phyloP scores from a whole-genome alignment of 92 coral and sea anemone genomes.

The Epizoanthus stellaris region DNA sequence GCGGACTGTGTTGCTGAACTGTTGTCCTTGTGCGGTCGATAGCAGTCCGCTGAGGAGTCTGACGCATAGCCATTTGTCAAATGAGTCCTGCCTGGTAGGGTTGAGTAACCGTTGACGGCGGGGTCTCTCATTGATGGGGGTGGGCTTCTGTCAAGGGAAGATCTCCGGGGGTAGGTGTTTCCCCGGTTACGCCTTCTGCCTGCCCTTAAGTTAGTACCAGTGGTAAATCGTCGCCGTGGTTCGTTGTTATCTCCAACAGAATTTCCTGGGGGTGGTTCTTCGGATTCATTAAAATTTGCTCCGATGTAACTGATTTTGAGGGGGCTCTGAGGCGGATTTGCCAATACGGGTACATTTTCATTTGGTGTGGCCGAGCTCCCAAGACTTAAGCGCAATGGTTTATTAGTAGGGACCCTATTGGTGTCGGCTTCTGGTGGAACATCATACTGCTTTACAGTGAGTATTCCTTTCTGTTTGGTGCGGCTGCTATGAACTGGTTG shows the following conservation, averaged over 20 bases:
- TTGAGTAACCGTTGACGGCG: not conserved
- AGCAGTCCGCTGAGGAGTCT: slow-evolving; percentile 36
- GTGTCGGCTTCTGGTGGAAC: slow-evolving; percentile 14
- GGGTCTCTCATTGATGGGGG: not conserved
- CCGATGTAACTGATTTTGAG: slow-evolving; percentile 32
- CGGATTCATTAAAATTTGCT: not conserved
- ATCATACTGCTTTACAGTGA: slow-evolving; percentile 20
- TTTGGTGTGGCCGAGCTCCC: not conserved
- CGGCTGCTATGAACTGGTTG: slow-evolving; percentile 8
- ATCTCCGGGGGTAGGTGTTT: too few species aligned
- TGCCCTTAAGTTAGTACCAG: not conserved
- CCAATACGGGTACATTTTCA: not conserved
- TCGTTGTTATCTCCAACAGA: too few species aligned
- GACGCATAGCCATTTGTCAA: slow-evolving; percentile 20
- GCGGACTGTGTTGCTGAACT: slow-evolving; percentile 10
- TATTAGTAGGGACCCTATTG: not conserved
- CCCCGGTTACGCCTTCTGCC: not conserved
- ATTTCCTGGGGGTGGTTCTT: not conserved
- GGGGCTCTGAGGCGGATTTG: not conserved
- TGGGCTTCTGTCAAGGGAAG: not conserved
- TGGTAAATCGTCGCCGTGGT: not conserved
- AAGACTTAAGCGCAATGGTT: slow-evolving; percentile 1
- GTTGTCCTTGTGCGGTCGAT: slow-evolving; percentile 5
- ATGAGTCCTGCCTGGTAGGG: not conserved
- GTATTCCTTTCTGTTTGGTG: not conserved